Base-by-base conservation (phyloP, 2,888 invertebrate species). In the Bombylius major region DNA sequence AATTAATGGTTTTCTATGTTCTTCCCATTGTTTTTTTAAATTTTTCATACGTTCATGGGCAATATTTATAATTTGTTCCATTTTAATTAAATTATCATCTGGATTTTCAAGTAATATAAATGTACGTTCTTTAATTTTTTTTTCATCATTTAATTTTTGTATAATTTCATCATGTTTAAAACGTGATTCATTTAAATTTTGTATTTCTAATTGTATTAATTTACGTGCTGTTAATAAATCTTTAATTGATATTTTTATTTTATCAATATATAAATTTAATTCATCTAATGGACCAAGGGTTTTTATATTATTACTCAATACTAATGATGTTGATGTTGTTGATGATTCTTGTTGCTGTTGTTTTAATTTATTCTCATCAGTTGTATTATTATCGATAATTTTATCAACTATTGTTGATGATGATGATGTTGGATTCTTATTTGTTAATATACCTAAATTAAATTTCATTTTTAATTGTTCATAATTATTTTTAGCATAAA, bases 1-100 rank as follows among this genome's bases (percentile, higher is more conserved):
- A 34, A 84, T 73, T 13, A 88, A 70, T 1, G 87, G 86, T 36
- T 76, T 76, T 61, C 85, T 77, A 65, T 86, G 84, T 53, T 82
- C 79, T 64, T 86, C 82, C 88, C 89, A 89, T 64, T 88, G 86
- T 56, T 78, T 79, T 5, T 82, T 81, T 52, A 89, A 70, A 55
- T 77, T 79, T 34, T 81, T 73, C 44, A 87, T 72, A 65, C 83
- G 78, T 64, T 82, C 81, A 51, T 79, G 79, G 59, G 82, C 82
- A 31, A 77, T 75, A 59, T 82, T 81, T 31, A 87, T 78, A 14
- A 80, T 66, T 14, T 72, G 70, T 63, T 79, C 78, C 56, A 84
- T 69, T 70, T 82, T 83, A 6, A 67, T 65, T 47, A 81, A 66
- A 67, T 82, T 83, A 50, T 78, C 78, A 51, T 79, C 78, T 6